A percentile compares a stretch with the other conserved stretches of the same genome.
These are phyloP conservation scores for Palloptera scutellata DNA, from an alignment of 2,888 invertebrate species.

Conservation along the genomic window DNA sequence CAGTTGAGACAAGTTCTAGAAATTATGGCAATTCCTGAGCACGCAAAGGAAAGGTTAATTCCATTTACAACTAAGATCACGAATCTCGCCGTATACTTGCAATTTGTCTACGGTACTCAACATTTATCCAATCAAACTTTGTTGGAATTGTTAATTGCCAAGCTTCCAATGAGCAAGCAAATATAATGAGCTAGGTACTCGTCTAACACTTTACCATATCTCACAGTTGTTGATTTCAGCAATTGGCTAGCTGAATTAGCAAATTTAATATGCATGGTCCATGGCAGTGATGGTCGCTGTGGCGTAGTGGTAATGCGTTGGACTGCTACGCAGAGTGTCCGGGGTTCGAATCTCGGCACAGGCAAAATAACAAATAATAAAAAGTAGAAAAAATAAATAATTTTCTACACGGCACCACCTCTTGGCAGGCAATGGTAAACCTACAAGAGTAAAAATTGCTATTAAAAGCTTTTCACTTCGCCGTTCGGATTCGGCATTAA, in stretches of 20 bases:
- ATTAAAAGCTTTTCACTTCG: no score
- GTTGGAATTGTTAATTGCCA: constrained; percentile 15
- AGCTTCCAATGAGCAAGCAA: constrained; percentile 22
- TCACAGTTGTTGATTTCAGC: constrained; percentile 2
- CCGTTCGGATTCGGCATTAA: no score
- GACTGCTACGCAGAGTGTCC: no score
- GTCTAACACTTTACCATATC: constrained; percentile 17
- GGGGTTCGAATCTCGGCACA: no score
- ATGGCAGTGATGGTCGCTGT: no score
- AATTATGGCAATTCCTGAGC: constrained; percentile 6
- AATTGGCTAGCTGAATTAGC: constrained; percentile 21
- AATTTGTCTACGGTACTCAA: constrained; percentile 10
- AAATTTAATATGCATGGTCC: constrained; percentile 6
- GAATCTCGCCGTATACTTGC: constrained; percentile 11
- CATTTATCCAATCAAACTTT: constrained; percentile 19
- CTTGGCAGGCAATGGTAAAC: no score
- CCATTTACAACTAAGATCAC: constrained; percentile 22
- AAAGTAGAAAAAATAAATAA: no score
- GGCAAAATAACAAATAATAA: no score
- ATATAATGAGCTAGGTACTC: constrained; percentile 20
- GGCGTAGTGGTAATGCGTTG: no score
- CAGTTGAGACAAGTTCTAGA: constrained; percentile 19
- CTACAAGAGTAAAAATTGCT: no score
- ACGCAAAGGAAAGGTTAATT: constrained; percentile 6
- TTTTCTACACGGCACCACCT: no score